Conservation (phyloP, 2,888 invertebrate genomes). For the Eudemis profundana region DNA sequence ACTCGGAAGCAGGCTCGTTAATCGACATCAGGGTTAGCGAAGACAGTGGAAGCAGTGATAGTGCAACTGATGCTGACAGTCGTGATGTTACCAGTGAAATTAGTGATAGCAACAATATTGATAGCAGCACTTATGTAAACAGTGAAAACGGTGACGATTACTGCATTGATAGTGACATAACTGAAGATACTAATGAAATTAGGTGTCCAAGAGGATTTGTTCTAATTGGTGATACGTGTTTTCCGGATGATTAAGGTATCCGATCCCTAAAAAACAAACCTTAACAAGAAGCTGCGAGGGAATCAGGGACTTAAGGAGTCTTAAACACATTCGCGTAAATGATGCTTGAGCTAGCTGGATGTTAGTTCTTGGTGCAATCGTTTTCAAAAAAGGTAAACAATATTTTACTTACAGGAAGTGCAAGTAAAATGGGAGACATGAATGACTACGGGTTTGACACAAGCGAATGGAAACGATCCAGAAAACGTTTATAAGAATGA, state of each 20-base stretch:
- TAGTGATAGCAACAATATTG: background rate
- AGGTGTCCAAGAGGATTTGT: slow-evolving; percentile 55
- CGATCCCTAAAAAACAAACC: too few relatives aligned
- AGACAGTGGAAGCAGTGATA: background rate
- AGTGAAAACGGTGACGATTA: slow-evolving; percentile 2
- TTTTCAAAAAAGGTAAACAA: too few relatives aligned
- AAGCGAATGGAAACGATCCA: too few relatives aligned
- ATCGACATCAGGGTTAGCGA: slow-evolving; percentile 18
- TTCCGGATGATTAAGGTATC: slow-evolving; percentile 51
- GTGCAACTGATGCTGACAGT: background rate
- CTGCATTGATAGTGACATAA: slow-evolving; percentile 23
- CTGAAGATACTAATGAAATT: slow-evolving; percentile 10
- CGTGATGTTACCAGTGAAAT: background rate
- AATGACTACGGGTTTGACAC: too few relatives aligned
- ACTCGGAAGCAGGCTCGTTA: slow-evolving; percentile 52
- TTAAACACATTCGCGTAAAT: too few relatives aligned
- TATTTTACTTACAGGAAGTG: too few relatives aligned
- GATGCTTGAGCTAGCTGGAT: too few relatives aligned
- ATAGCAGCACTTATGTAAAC: background rate
- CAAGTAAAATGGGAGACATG: too few relatives aligned
- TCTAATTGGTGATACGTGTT: slow-evolving; percentile 51
- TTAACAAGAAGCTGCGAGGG: too few relatives aligned
- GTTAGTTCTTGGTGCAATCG: too few relatives aligned
- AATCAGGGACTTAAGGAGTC: too few relatives aligned
- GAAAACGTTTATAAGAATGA: too few relatives aligned